Base-by-base conservation (phyloP, 2,797 vertebrate genomes). In the Nyctalus aviator region DNA sequence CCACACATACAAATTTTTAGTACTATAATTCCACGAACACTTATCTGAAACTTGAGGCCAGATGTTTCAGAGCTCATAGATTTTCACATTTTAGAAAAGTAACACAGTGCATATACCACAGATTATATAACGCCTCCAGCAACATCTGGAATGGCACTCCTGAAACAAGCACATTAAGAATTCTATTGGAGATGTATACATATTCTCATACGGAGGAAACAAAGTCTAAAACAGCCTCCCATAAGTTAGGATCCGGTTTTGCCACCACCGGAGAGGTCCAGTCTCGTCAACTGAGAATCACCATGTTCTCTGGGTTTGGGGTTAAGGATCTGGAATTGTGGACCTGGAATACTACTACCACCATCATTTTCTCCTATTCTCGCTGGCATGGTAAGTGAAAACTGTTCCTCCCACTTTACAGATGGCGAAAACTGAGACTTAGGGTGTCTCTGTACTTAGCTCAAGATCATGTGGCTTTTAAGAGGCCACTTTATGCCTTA, bases 71-170 rank as follows among this genome's bases (percentile, higher is more conserved):
- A 90, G 41, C 50, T 85, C 79, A 73, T 2, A 84, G 35, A 85
- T 50, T 69, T 88, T 94, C 84, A 91, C 35, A 81, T 81, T 86
- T 81, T 93, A 27, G 55, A 76, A 94, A 92, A 93, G 13, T 69
- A 92, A 77, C 32, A 81, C 30, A 81, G 5, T 78, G 59, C 23
- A 41, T 81, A 71, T 72, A 44, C 41, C 59, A 84, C 25, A 50
- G 41, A 72, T 81, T 14, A 81, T 21, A n/a, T 9, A 73, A 59
- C 37, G 44, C 23, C n/a, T 48, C 71, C 68, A 78, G 41, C 69
- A 90, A 66, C 8, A 46, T 46, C 37, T 88, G 32, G 64, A 78
- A 44, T n/a, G 71, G 57, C 68, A 75, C 32, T 66, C 55, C 64
- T 79, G 35, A 93, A 92, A 55, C 37, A 90, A 93, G 10, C 25